Base-by-base conservation (phyloP, 2,888 invertebrate species). In the Agriopis marginaria region DNA sequence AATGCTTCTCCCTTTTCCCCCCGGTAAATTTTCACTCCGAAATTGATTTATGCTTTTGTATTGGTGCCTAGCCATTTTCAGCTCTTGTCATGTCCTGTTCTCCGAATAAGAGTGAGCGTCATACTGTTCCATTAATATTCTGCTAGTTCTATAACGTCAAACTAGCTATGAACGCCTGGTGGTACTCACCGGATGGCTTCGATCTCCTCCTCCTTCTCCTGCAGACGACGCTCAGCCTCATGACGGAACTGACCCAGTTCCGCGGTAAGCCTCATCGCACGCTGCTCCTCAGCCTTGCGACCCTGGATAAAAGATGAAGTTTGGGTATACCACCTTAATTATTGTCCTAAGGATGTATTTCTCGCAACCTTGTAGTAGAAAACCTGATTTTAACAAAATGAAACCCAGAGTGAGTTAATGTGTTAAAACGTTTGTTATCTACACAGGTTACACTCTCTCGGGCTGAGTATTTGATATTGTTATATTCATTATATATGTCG, bases 191-290 rank as follows among this genome's bases (percentile, higher is more conserved):
- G 98, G 90, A 99, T 98, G 82, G 96, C 95, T 95, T 99, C 99
- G 88, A 99, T 97, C 95, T 99, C 99, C 90, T 99, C 99, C 82
- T 99, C 99, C 96, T 99, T 99, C 95, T 99, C 99, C 80, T 97
- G 97, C 84, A 99, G 96, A 86, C 99, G 97, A 91, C 98, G 98
- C 95, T 99, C 99, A 88, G 98, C 98, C 86, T 99, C 99, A 90
- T 98, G 98, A 85, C 99, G 98, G 96, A 98, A 97, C 93, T 97
- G 98, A 80, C 97, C 97, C 85, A 99, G 96, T 89, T 99, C 99
- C 81, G 99, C 97, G 74, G 98, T 95, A 92, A 99, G 95, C 87
- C 99, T 97, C 95, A 98, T 98, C 78, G 98, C 95, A 83, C 99
- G 98, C 94, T 98, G 98, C 93, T 99, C 99, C 93, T 99, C 99